These are phyloP conservation scores for Pelodytes ibericus DNA, from an alignment of 2,797 vertebrate species.

Conservation along the genomic window DNA sequence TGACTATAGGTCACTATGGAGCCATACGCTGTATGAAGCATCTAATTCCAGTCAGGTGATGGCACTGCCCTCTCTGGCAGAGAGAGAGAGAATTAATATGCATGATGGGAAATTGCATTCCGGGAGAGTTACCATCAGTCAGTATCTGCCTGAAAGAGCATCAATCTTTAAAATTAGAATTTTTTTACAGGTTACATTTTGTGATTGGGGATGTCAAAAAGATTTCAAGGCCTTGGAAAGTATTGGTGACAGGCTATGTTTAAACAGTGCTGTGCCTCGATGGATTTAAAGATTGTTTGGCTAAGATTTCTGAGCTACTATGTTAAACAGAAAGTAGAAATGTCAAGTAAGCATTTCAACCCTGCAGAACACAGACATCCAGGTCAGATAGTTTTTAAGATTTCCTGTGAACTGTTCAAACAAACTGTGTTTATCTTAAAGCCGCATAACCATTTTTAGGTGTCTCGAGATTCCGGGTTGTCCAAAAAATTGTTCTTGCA, in stretches of 20 bases:
- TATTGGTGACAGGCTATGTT: constrained; percentile 45
- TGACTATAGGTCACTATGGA: too few species aligned
- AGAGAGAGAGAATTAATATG: constrained; percentile 30
- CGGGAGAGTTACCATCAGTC: constrained; percentile 27
- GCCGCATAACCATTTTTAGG: constrained; percentile 24
- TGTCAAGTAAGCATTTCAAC: constrained; percentile 51
- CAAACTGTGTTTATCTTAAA: constrained; percentile 45
- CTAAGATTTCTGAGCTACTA: constrained; percentile 40
- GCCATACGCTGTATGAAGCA: not conserved
- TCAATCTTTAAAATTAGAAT: constrained; percentile 41
- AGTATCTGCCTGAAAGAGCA: constrained; percentile 33
- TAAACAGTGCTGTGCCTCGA: constrained; percentile 37
- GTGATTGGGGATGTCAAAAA: constrained; percentile 29
- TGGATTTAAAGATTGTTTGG: constrained; percentile 46
- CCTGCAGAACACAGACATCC: constrained; percentile 45
- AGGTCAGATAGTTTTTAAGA: constrained; percentile 52
- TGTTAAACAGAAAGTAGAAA: constrained; percentile 48
- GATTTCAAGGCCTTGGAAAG: constrained; percentile 10
- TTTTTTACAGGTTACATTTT: constrained; percentile 30
- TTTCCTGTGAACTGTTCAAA: constrained; percentile 55
- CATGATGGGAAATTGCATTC: constrained; percentile 30
- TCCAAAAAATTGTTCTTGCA: constrained; percentile 9
- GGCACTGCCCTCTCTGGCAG: constrained; percentile 7
- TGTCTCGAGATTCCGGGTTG: constrained; percentile 24
- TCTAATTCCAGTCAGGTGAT: constrained; percentile 8